Percentiles rank a stretch among this genome's conserved stretches.
phyloP scores from a whole-genome alignment of 2,113 vertebrate species.

The Apistogramma diplotaenia region DNA sequence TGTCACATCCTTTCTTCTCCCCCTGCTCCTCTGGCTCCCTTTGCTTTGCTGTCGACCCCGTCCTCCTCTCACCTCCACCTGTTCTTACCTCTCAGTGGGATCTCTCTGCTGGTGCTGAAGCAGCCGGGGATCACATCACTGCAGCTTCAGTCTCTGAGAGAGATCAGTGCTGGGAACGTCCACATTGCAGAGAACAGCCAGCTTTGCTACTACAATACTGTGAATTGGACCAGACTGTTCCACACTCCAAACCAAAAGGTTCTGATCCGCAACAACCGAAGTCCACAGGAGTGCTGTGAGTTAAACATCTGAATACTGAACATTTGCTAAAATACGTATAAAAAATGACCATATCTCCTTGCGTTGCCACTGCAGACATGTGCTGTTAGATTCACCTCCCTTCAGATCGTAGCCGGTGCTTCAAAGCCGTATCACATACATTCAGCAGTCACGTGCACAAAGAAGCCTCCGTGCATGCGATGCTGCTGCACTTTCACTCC shows the following conservation, averaged over 20 bases:
- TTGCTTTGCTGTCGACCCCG: neutral
- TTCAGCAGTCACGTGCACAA: too few species aligned
- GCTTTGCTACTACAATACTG: constrained; percentile 93
- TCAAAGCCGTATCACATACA: neutral
- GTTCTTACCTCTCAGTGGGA: constrained; percentile 79
- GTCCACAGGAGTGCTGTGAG: constrained; percentile 93
- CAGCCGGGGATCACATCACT: constrained; percentile 93
- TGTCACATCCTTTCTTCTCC: neutral
- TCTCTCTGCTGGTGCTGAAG: constrained; percentile 95
- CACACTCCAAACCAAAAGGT: constrained; percentile 86
- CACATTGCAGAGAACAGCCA: constrained; percentile 96
- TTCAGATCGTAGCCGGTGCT: neutral
- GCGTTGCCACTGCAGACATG: neutral
- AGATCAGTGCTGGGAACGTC: constrained; percentile 97
- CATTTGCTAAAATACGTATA: neutral
- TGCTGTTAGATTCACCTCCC: too few species aligned
- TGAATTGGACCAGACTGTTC: constrained; percentile 96
- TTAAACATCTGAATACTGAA: constrained; percentile 30
- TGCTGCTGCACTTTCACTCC: too few species aligned
- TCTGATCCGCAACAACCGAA: constrained; percentile 88
- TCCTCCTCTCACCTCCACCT: constrained; percentile 7
- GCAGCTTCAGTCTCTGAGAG: constrained; percentile 91
- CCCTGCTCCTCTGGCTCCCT: neutral
- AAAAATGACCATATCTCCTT: neutral
- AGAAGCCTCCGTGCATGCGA: too few species aligned